Base-by-base conservation (phyloP, 1,140 invertebrate genomes). In the Sesamia nonagrioides region DNA sequence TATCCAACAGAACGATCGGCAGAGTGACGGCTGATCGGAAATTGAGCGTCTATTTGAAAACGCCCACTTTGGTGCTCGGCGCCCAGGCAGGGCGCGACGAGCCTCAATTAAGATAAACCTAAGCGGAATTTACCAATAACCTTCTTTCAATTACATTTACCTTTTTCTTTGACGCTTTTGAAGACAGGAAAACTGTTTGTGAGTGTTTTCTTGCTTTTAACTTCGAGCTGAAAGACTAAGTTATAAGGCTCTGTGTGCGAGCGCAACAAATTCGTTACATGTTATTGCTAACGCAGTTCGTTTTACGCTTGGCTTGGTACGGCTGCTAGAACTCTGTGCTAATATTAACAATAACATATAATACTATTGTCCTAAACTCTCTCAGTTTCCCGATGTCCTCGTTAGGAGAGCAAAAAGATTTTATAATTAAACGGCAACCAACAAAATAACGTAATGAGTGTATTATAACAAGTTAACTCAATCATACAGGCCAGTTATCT, bases 1-100 rank as follows among this genome's bases (percentile, higher is more conserved):
- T 78, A 78, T 78, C 77, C 63, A 18, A 13, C 18, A 27, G 33
- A n/a, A 27, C 74, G 33, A 71, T 78, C 77, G 17, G 27, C 27
- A 27, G 68, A 40, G 13, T 35, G 77, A 37, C 69, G 35, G n/a
- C 18, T 27, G 35, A 71, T 69, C 54, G 66, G 76, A 78, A 18
- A 71, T 78, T 60, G 66, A 78, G 37, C 40, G 73, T 37, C 48
- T 66, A n/a, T 50, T 73, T 56, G 35, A 72, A 37, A 40, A 18
- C 56, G n/a, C 5, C 15, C 52, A 9, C 13, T 45, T 37, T 8
- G 27, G 15, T 8, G 15, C 66, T 21, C 9, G 6, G 15, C 6
- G 48, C 11, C 27, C 27, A 3, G 27, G 27, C 3, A 3, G 27
- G 27, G 18, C 52, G n/a, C 52, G 45, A 9, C 13, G 35, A 42